Base-by-base conservation (phyloP, 2,113 vertebrate genomes). In the Dolichotis patagonum region DNA sequence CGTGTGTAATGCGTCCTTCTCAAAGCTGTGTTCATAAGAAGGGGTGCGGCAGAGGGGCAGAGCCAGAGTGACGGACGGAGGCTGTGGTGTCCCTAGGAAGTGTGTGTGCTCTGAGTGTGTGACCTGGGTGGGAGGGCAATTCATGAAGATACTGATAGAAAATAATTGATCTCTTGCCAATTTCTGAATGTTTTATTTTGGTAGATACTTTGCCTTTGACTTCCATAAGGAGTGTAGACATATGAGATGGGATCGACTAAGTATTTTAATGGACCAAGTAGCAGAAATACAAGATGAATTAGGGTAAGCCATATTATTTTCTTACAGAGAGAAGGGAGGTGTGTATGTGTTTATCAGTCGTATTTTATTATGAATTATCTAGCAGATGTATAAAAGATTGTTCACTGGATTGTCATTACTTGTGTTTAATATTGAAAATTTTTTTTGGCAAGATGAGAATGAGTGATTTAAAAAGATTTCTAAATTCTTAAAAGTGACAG, bases 211-310 rank as follows among this genome's bases (percentile, higher is more conserved):
- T 92, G 99, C 99, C 0, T 99, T 99, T 98, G 99, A 99, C 98
- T 99, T 99, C 97, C 99, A 99, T 96, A 99, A 99, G 97, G 99
- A 99, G 97, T 99, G 99, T 98, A 99, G 99, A 96, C 99, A 98
- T 35, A 99, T 99, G 99, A 99, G 99, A 84, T 99, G 99, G 99
- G 99, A 99, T 95, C 99, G 99, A 2, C 99, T 99, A 4, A 99
- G 99, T 93, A 99, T 99, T 95, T 97, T 99, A 86, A 43, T 99
- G 98, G 99, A 99, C 98, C 98, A 97, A 38, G 98, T 99, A 16
- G 98, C 99, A 86, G 99, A 99, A 46, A 98, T 98, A 67, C 99
- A 99, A 95, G 99, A 99, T 97, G 99, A 99, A n/a, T 99, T 99
- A 97, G 99, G 99, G 99, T 99, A 97, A 97, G 98, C 96, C 16